Conservation (phyloP, 2,113 vertebrate species). For the Microcebus murinus region DNA sequence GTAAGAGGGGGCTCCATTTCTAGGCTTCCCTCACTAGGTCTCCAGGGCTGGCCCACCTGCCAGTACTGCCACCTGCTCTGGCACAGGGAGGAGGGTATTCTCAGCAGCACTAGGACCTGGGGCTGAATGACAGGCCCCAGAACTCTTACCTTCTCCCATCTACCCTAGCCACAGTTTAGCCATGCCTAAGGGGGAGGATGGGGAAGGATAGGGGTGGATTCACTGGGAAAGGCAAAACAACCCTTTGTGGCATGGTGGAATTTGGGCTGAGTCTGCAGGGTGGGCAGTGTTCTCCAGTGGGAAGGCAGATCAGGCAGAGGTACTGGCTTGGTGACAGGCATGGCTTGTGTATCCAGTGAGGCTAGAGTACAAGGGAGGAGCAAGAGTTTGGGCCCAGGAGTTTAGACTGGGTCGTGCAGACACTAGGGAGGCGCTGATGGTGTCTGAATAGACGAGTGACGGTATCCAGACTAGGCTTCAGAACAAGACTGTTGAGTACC, state of each 20-base stretch:
- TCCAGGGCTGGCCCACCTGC: slow-evolving; percentile 43
- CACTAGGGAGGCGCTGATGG: not conserved
- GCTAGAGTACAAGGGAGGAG: not conserved
- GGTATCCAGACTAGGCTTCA: not conserved
- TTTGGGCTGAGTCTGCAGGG: not conserved
- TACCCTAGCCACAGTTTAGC: not conserved
- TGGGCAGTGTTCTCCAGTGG: not conserved
- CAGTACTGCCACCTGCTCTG: not conserved
- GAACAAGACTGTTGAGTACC: not conserved
- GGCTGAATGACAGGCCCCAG: not conserved
- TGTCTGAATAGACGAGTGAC: not conserved
- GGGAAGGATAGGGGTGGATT: not conserved
- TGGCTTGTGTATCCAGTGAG: not conserved
- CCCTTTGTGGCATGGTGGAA: not conserved
- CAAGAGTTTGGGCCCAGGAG: not conserved
- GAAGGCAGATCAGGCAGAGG: not conserved
- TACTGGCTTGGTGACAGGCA: not conserved
- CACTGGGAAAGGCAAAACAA: not conserved
- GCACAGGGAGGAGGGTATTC: not conserved
- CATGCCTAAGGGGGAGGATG: not conserved
- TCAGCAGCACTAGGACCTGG: not conserved
- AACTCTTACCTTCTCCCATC: not conserved
- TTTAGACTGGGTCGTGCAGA: not conserved
- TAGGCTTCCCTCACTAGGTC: slow-evolving; percentile 13
- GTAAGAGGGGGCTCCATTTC: slow-evolving; percentile 1